Conservation (phyloP, 2,797 vertebrate genomes). For the Bradypodion ventrale region DNA sequence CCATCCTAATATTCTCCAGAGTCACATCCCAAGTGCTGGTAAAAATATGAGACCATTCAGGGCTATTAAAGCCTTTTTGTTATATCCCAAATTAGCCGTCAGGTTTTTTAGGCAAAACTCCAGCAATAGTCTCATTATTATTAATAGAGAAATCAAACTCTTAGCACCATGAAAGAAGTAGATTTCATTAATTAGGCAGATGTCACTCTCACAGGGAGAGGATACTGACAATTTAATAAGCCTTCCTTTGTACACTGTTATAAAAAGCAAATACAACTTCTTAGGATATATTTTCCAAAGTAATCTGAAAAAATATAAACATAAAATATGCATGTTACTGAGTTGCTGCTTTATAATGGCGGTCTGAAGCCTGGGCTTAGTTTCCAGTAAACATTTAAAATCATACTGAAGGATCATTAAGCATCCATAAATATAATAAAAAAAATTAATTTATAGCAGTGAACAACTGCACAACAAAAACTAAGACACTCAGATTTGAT, state of each 20-base stretch:
- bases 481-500: not conserved
- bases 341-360: not conserved
- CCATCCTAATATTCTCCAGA: not conserved
- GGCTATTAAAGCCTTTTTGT: not conserved
- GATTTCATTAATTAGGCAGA: conserved; percentile 4
- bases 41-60: not conserved
- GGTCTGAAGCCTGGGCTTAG: not conserved
- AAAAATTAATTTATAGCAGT: not conserved
- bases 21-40: not conserved
- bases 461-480: not conserved
- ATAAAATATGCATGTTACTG: not conserved
- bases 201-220: not conserved
- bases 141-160: not conserved
- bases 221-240: not conserved
- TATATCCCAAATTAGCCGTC: not conserved
- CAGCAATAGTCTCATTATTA: not conserved
- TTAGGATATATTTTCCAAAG: not conserved
- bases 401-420: not conserved
- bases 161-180: not conserved
- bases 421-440: not conserved
- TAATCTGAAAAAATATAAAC: not conserved
- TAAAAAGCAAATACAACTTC: not conserved
- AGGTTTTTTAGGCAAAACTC: not conserved
- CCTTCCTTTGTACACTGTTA: not conserved
- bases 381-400: not conserved